Conservation (phyloP, 2,888 invertebrate genomes). For the Mechanitis mazaeus region DNA sequence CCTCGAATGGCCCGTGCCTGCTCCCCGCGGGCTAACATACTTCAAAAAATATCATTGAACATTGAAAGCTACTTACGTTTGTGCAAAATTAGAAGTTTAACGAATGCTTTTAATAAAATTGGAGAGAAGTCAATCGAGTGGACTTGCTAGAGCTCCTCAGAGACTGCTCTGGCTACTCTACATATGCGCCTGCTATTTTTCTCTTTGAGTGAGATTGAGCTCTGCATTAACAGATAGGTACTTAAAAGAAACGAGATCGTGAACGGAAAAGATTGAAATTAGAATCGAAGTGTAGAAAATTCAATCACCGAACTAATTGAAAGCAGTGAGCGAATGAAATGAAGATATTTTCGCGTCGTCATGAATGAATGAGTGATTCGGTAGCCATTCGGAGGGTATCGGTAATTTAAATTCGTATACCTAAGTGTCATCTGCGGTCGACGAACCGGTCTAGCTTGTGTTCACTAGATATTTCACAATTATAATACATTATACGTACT, state of each 20-base stretch:
- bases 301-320: constrained; percentile 7
- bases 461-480: constrained; percentile 27
- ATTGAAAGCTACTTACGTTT: no score
- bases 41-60: no score
- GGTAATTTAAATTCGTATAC: constrained; percentile 37
- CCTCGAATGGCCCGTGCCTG: no score
- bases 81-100: no score
- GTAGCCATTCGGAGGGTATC: constrained; percentile 29
- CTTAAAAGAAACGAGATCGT: not conserved
- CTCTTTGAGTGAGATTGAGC: not conserved
- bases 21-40: no score
- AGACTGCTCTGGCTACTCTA: no score
- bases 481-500: no score
- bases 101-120: no score
- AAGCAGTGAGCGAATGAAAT: constrained; percentile 13
- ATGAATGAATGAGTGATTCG: constrained; percentile 36
- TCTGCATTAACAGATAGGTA: not conserved
- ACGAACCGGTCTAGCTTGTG: constrained; percentile 32
- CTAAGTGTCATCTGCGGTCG: constrained; percentile 37
- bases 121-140: no score
- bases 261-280: constrained; percentile 6
- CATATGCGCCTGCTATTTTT: no score
- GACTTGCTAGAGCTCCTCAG: no score
- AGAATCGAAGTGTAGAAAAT: constrained; percentile 8
- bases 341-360: constrained; percentile 28